Conservation (phyloP, 2,888 invertebrate species). For the Limenitis camilla region DNA sequence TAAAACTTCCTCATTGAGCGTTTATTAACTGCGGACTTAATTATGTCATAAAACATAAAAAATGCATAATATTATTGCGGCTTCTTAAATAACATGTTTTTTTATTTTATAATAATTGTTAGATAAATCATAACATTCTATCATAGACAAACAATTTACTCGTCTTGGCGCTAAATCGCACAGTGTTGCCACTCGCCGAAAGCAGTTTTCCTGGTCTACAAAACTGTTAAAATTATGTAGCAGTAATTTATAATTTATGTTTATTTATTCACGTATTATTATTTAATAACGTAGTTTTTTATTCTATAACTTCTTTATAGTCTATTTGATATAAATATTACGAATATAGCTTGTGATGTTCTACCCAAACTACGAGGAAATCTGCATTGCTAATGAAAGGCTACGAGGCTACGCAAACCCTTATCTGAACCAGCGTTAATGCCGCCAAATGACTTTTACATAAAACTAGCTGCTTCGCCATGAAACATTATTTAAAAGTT, state of each 20-base stretch:
- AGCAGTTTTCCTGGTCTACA: too few species aligned
- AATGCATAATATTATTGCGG: background rate
- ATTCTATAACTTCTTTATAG: background rate
- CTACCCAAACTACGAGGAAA: conserved; percentile 1
- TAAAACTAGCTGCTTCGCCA: conserved; percentile 4
- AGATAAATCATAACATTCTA: too few species aligned
- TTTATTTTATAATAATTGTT: too few species aligned
- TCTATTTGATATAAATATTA: background rate
- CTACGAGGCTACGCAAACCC: conserved; percentile 7
- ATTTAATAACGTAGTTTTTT: too few species aligned
- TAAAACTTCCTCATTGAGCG: background rate
- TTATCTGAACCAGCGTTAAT: conserved; percentile 11
- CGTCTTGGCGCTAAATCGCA: too few species aligned
- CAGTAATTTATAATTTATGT: too few species aligned
- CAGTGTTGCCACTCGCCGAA: too few species aligned
- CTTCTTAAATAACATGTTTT: too few species aligned
- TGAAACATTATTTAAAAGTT: background rate
- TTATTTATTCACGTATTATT: too few species aligned
- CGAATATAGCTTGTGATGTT: background rate
- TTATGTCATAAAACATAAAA: background rate
- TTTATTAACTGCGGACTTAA: conserved; percentile 5
- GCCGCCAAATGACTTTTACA: conserved; percentile 9
- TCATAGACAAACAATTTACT: too few species aligned
- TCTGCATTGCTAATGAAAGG: conserved; percentile 11
- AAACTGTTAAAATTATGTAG: too few species aligned